Conservation (phyloP, 2,888 invertebrate genomes). For the Zaprionus bogoriensis region DNA sequence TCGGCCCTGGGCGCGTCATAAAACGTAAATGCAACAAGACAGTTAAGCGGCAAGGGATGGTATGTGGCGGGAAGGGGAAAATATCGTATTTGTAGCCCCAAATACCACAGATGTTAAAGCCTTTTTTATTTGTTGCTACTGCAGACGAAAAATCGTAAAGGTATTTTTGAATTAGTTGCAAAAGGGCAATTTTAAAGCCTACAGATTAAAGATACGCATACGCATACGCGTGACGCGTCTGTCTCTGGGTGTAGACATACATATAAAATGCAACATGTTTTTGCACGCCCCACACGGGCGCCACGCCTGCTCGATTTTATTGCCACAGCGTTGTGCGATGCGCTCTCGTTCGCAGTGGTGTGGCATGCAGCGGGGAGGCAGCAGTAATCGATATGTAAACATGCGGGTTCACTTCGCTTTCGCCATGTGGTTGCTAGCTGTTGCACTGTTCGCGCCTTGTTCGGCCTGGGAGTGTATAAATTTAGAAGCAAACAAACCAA, state of each 20-base stretch:
- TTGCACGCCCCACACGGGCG: slow-evolving; percentile 17
- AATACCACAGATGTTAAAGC: slow-evolving; percentile 58
- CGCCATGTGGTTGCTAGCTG: slow-evolving; percentile 3
- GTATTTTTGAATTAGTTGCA: slow-evolving; percentile 69
- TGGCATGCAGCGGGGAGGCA: slow-evolving; percentile 9
- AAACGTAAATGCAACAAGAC: slow-evolving; percentile 72
- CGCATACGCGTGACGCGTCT: background rate
- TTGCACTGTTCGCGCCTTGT: background rate
- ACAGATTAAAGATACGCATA: background rate
- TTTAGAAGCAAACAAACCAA: slow-evolving; percentile 58
- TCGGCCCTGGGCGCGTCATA: slow-evolving; percentile 63
- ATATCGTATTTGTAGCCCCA: slow-evolving; percentile 1
- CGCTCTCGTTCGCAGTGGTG: too few relatives aligned
- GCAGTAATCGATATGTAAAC: slow-evolving; percentile 75
- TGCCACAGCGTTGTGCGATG: too few relatives aligned
- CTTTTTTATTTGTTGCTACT: slow-evolving; percentile 50
- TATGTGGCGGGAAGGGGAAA: background rate
- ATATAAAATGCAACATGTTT: slow-evolving; percentile 64
- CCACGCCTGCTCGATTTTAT: slow-evolving; percentile 54
- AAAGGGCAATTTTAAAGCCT: slow-evolving; percentile 49
- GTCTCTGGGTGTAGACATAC: background rate
- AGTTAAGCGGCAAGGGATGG: slow-evolving; percentile 32
- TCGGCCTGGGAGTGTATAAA: slow-evolving; percentile 56
- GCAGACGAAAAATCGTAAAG: slow-evolving; percentile 52
- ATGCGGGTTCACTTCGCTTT: slow-evolving; percentile 49